phyloP scores from a whole-genome alignment of 2,888 invertebrate genomes.

The Melikaiella ostensackeni region DNA sequence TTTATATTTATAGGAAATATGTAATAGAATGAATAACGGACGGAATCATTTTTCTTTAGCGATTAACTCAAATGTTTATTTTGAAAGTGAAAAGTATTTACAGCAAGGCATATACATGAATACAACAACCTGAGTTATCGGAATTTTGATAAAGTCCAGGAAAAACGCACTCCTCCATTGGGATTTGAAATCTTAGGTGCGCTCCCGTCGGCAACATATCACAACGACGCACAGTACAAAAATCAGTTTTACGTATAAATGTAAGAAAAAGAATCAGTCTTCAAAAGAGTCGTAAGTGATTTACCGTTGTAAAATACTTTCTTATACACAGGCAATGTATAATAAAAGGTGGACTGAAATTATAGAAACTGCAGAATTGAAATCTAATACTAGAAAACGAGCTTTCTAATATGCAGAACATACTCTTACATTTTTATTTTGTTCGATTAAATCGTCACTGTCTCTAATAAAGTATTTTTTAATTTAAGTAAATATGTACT shows the following conservation, averaged over 20 bases:
- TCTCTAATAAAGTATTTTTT: no score
- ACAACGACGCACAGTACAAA: not conserved
- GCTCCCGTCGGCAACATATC: no score
- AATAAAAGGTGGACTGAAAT: not conserved
- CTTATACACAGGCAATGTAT: conserved; percentile 35
- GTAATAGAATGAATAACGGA: not conserved
- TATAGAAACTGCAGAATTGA: not conserved
- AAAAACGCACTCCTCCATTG: not conserved
- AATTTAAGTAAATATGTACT: not conserved
- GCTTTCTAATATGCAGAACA: not conserved
- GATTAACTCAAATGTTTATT: conserved; percentile 40
- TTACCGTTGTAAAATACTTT: conserved; percentile 41
- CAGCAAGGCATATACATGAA: conserved; percentile 40
- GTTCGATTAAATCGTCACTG: not conserved
- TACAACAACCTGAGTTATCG: conserved; percentile 9
- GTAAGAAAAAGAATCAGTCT: conserved; percentile 39
- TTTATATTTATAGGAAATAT: not conserved
- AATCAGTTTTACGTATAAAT: conserved; percentile 24
- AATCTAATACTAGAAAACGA: not conserved
- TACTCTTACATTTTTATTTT: not conserved
- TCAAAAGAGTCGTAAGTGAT: conserved; percentile 30
- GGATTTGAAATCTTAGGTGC: not conserved
- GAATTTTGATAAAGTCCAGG: not conserved
- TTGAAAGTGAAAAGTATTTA: conserved; percentile 57
- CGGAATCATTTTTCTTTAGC: not conserved